Evolutionary conservation across 2,888 invertebrate genomes (phyloP), one percentile per base, ranked within the genome.

Genomic region (Hylaea fasciaria): DNA sequence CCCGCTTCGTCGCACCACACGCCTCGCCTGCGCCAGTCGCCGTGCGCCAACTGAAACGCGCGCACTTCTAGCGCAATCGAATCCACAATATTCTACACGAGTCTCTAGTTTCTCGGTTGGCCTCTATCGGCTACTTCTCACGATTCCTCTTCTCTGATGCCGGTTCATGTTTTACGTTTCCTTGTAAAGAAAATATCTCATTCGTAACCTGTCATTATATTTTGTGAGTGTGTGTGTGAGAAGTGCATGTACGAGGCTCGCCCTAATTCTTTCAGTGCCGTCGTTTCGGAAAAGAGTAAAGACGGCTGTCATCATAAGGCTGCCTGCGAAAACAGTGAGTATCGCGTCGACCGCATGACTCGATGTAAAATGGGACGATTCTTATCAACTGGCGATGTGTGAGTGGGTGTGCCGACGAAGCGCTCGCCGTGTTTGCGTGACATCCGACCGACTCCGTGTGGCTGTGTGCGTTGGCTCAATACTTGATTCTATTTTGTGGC

Each of bases 11-110:
- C 89, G 83, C 89, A 83, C 87, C 89, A 83, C 89, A 81, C 86
- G 87, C 90, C 91, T 88, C 80, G 89, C 88, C 89, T 89, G 91
- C 90, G 90, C 92, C 90, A 91, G 91, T 91, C 91, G 89, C 88
- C 85, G 87, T 91, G 91, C 91, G 91, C 91, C 91, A 90, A 91
- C 91, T 88, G 92, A 89, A 91, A 90, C 91, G 92, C 89, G 90
- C 91, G 91, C 92, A 91, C 91, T 84, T 87, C 85, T 89, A 86
- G 86, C 85, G 87, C 89, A 85, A 88, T 88, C 89, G 87, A 88
- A 86, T 85, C 83, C 85, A 84, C 80, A 80, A 82, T 86, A 82
- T 82, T 81, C 80, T 78, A 80, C 79, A 81, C 83, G 82, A 83
- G 78, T 79, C 80, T 83, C 81, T 82, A 78, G 82, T 80, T 63